Percentiles rank a stretch among this genome's conserved stretches.
Conservation (phyloP, 2,797 vertebrate species). For the Sebastes itinus region DNA sequence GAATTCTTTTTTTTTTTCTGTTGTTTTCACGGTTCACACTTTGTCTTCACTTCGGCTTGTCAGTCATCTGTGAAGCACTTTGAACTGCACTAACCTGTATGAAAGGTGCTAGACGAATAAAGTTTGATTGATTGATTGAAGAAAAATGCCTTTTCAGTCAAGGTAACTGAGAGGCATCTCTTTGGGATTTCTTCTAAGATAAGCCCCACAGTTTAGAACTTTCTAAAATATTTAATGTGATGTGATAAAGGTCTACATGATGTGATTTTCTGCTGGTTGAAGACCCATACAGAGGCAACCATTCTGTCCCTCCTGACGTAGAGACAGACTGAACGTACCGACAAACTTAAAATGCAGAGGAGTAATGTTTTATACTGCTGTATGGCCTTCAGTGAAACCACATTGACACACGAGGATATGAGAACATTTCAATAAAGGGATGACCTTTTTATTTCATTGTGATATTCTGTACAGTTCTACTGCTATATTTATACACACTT, state of each 20-base stretch:
- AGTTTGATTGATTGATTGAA: neutral
- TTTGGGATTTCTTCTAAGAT: neutral
- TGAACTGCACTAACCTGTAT: too few relatives aligned
- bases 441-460: constrained; percentile 76
- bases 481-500: constrained; percentile 76
- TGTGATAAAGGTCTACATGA: neutral
- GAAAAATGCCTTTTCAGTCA: neutral
- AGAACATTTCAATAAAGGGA: constrained; percentile 61
- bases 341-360: neutral
- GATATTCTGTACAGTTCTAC: constrained; percentile 81
- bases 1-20: too few relatives aligned
- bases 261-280: neutral
- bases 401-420: neutral
- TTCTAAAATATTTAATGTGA: neutral
- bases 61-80: too few relatives aligned
- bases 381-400: neutral
- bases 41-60: too few relatives aligned
- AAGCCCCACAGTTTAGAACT: neutral
- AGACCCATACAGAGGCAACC: neutral
- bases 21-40: too few relatives aligned
- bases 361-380: neutral
- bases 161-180: neutral
- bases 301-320: neutral
- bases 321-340: neutral
- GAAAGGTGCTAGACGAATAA: too few relatives aligned